Evolutionary conservation across 2,888 invertebrate genomes (phyloP).

Genomic region (Euzophera pinguis): DNA sequence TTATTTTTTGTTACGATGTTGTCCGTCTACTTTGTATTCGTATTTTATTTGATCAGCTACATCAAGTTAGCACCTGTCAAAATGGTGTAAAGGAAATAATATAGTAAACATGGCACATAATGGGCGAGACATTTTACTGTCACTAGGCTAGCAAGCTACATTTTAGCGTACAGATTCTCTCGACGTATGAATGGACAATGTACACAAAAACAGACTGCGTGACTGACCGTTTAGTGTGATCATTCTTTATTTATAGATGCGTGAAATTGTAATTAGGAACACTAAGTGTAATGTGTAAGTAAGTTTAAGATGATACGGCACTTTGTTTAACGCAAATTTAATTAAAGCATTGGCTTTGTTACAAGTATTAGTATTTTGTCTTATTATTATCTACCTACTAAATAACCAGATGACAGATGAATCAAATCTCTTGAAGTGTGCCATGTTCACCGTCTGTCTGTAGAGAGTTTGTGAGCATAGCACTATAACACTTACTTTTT

Average conservation of each 20-base stretch:
- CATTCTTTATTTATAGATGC: conserved; percentile 62
- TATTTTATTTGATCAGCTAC: conserved; percentile 9
- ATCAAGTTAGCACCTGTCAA: conserved; percentile 5
- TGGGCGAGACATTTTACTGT: conserved; percentile 6
- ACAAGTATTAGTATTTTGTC: too few relatives aligned
- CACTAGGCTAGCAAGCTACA: neutral
- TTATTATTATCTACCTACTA: too few relatives aligned
- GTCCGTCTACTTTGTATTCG: conserved; percentile 3
- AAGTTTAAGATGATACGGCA: conserved; percentile 33
- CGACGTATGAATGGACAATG: conserved; percentile 36
- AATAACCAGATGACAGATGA: too few relatives aligned
- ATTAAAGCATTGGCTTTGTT: too few relatives aligned
- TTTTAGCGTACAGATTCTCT: conserved; percentile 1
- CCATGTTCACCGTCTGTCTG: too few relatives aligned
- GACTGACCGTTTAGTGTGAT: conserved; percentile 68
- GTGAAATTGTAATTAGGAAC: conserved; percentile 73
- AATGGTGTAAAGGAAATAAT: conserved; percentile 4
- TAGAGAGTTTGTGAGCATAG: too few relatives aligned
- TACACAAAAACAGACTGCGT: conserved; percentile 58
- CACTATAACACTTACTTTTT: too few relatives aligned
- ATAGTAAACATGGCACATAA: neutral
- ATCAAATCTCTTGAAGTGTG: too few relatives aligned
- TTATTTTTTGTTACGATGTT: neutral
- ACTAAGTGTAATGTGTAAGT: conserved; percentile 50
- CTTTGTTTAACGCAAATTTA: neutral